Percentiles rank a stretch among this genome's conserved stretches.
Evolutionary conservation across 2,797 vertebrate species (phyloP).

Genomic region (Platyrinchus mystaceus): DNA sequence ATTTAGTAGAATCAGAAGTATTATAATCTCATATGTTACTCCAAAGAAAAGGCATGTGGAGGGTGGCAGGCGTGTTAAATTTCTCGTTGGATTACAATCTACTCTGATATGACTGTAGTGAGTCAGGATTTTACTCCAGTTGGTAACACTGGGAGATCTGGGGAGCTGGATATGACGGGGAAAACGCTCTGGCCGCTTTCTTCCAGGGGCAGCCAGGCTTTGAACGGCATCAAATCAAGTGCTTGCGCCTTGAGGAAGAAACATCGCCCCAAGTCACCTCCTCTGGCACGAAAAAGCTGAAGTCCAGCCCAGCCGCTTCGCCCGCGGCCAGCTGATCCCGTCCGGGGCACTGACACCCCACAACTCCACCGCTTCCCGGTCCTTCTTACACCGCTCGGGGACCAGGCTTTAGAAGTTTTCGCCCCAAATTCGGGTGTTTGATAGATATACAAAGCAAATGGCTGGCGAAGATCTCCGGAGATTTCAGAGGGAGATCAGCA

Average conservation of each 20-base stretch:
- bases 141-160: background rate
- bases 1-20: conserved; percentile 40
- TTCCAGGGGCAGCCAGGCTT: background rate
- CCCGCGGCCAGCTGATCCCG: background rate
- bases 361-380: background rate
- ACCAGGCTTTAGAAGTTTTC: background rate
- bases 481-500: background rate
- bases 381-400: background rate
- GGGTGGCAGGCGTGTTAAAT: background rate
- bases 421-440: background rate
- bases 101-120: conserved; percentile 37
- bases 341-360: background rate
- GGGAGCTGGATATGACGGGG: background rate
- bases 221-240: background rate
- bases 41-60: conserved; percentile 39
- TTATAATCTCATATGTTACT: conserved; percentile 40
- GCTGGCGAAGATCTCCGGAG: background rate
- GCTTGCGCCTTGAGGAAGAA: background rate
- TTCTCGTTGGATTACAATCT: conserved; percentile 40
- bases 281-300: background rate
- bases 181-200: background rate
- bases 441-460: background rate
- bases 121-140: conserved; percentile 7
- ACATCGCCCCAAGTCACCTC: background rate
- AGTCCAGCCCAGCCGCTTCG: background rate